These are phyloP conservation scores for Miichthys miiuy DNA, from an alignment of 2,797 vertebrate species.

Conservation along the genomic window DNA sequence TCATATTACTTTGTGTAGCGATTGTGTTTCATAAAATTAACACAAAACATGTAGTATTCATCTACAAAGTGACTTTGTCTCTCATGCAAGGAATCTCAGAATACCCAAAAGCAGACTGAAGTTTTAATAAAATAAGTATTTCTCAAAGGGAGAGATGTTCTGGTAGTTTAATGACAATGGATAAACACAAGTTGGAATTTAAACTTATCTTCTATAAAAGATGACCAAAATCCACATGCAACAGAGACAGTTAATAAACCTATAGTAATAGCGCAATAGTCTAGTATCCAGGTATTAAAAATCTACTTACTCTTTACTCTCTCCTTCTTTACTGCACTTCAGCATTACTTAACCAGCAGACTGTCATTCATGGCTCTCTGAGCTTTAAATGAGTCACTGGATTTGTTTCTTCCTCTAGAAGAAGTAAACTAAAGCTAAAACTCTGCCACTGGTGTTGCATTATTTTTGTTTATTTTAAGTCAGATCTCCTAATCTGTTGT, in stretches of 20 bases:
- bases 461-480: conserved; percentile 54
- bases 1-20: background rate
- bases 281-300: background rate
- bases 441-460: conserved; percentile 35
- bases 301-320: background rate
- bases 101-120: background rate
- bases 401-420: conserved; percentile 33
- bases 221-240: background rate
- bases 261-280: background rate
- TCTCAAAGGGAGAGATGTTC: background rate
- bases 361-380: conserved; percentile 15
- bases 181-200: conserved; percentile 5
- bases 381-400: conserved; percentile 28
- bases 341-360: conserved; percentile 27
- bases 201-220: background rate
- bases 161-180: conserved; percentile 2
- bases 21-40: background rate
- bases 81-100: background rate
- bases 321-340: conserved; percentile 12
- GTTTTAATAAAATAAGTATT: background rate
- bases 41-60: background rate
- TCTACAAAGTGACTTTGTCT: background rate
- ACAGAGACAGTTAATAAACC: too few species aligned
- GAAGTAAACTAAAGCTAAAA: conserved; percentile 6
- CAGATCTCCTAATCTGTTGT: conserved; percentile 55